These are phyloP conservation scores for Neelides folsomi DNA, from an alignment of 2,888 invertebrate genomes.

Conservation along the genomic window DNA sequence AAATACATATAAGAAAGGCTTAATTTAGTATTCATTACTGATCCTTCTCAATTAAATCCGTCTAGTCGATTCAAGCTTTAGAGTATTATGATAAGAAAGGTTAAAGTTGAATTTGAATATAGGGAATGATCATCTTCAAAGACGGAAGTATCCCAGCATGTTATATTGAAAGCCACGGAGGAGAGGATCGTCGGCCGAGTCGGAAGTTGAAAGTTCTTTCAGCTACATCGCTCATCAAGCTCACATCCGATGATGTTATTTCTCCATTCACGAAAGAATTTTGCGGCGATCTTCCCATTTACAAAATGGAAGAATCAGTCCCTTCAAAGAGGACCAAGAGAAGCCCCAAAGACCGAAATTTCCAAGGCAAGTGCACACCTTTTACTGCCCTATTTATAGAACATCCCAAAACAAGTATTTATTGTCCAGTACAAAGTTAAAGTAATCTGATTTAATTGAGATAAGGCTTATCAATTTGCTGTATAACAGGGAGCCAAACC, in stretches of 20 bases:
- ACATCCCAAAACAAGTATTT: too few relatives aligned
- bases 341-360: not conserved
- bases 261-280: conserved; percentile 7
- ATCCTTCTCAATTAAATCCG: too few relatives aligned
- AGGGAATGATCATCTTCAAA: conserved; percentile 17
- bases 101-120: not conserved
- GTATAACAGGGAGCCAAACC: conserved; percentile 11
- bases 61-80: not conserved
- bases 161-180: conserved; percentile 9
- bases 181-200: too few relatives aligned
- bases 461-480: not conserved
- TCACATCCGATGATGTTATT: too few relatives aligned
- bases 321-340: conserved; percentile 5
- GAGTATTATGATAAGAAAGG: not conserved
- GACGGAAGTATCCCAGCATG: conserved; percentile 10
- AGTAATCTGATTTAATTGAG: too few relatives aligned
- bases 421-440: too few relatives aligned
- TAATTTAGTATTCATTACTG: too few relatives aligned
- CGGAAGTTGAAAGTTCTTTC: too few relatives aligned
- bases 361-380: not conserved
- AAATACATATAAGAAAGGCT: too few relatives aligned
- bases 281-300: conserved; percentile 10
- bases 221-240: too few relatives aligned
- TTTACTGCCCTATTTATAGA: too few relatives aligned
- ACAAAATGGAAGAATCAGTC: conserved; percentile 5